phyloP scores from a whole-genome alignment of 2,797 vertebrate genomes.

The Podargus strigoides region DNA sequence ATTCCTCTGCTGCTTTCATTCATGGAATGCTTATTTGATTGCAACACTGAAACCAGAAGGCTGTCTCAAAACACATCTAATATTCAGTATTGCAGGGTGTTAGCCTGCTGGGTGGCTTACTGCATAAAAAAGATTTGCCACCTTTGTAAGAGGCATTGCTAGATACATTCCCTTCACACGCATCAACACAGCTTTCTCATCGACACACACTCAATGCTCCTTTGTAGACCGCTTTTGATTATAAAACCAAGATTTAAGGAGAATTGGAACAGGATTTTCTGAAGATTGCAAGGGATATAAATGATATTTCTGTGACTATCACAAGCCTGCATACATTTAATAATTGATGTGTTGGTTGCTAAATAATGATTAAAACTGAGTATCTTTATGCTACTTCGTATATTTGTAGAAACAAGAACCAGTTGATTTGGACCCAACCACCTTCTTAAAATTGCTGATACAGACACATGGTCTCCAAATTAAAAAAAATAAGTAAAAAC shows the following conservation, averaged over 20 bases:
- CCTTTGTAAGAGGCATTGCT: neutral
- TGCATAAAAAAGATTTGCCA: neutral
- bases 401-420: neutral
- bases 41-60: neutral
- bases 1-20: neutral
- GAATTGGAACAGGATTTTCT: neutral
- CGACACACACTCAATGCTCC: fast-evolving
- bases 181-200: neutral
- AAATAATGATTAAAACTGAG: neutral
- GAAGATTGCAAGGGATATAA: neutral
- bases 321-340: neutral
- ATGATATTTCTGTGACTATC: neutral
- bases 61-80: neutral
- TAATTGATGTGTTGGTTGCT: neutral
- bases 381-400: neutral
- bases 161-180: neutral
- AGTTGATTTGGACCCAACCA: neutral
- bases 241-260: neutral
- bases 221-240: neutral
- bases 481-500: neutral
- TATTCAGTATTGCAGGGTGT: neutral
- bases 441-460: neutral
- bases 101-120: neutral
- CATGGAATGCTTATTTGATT: neutral
- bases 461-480: neutral